Conservation (phyloP, 2,888 invertebrate genomes). For the Anthrax anthrax region DNA sequence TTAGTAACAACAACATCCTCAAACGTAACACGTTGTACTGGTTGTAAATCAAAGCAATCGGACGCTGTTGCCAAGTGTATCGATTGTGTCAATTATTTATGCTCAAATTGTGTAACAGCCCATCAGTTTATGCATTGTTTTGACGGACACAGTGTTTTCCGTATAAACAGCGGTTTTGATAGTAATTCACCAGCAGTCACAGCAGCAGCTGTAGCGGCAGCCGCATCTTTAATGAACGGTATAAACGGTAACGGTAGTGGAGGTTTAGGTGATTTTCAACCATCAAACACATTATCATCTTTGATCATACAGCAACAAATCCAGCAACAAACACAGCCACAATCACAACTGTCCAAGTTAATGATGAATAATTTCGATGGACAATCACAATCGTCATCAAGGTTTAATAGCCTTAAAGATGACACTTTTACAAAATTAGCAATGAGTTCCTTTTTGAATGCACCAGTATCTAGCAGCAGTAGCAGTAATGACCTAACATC, state of each 20-base stretch:
- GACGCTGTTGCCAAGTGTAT: slow-evolving; percentile 92
- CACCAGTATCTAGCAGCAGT: slow-evolving; percentile 1
- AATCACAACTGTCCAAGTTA: slow-evolving; percentile 29
- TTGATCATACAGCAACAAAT: slow-evolving; percentile 20
- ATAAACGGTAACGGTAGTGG: slow-evolving; percentile 1
- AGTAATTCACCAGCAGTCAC: no score
- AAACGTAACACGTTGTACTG: slow-evolving; percentile 67
- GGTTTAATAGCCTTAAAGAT: slow-evolving; percentile 8
- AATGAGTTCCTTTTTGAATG: slow-evolving; percentile 11
- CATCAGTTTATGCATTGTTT: slow-evolving; percentile 99
- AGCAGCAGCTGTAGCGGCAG: no score
- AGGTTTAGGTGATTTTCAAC: slow-evolving; percentile 5
- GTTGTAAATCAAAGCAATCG: slow-evolving; percentile 89
- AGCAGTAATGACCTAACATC: slow-evolving; percentile 8
- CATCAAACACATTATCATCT: slow-evolving; percentile 26
- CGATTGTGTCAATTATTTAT: slow-evolving; percentile 91
- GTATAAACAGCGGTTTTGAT: slow-evolving; percentile 22
- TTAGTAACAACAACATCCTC: slow-evolving; percentile 20
- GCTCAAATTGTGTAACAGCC: slow-evolving; percentile 95
- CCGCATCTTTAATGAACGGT: slow-evolving; percentile 31
- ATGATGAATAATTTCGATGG: slow-evolving; percentile 14
- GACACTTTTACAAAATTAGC: slow-evolving; percentile 9
- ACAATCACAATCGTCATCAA: slow-evolving; percentile 7
- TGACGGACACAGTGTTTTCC: slow-evolving; percentile 82
- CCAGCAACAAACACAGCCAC: slow-evolving; percentile 18